Evolutionary conservation across 2,113 vertebrate genomes (phyloP).

Genomic region (Brevimyrus niger): DNA sequence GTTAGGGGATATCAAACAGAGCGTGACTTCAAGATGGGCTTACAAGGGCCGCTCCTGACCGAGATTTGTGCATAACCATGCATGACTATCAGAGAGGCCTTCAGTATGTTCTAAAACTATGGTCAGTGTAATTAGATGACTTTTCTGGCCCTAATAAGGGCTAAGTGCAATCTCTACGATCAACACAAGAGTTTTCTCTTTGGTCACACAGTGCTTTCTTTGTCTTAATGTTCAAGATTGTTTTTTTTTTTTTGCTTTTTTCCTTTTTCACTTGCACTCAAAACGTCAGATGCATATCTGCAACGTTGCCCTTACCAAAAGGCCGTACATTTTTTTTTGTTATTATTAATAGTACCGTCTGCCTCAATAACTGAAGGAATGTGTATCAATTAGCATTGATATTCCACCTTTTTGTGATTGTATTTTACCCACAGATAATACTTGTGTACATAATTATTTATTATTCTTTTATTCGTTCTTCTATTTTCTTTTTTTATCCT

Average conservation of each 20-base stretch:
- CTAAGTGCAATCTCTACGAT: constrained; percentile 2
- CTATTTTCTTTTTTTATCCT: background rate
- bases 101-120: background rate
- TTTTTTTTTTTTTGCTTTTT: background rate
- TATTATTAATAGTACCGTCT: background rate
- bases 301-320: constrained; percentile 42
- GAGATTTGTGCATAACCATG: background rate
- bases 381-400: constrained; percentile 15
- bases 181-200: background rate
- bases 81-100: background rate
- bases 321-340: constrained; percentile 38
- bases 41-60: background rate
- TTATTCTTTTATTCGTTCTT: constrained; percentile 25
- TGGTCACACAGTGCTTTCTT: background rate
- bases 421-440: constrained; percentile 23
- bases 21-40: background rate
- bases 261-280: background rate
- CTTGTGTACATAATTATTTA: constrained; percentile 42
- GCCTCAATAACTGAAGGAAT: constrained; percentile 43
- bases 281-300: background rate
- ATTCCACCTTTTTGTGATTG: constrained; percentile 48
- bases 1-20: background rate
- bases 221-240: background rate
- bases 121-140: background rate
- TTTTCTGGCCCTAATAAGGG: background rate